Base-by-base conservation (phyloP, 2,113 vertebrate species). In the Chitala chitala region DNA sequence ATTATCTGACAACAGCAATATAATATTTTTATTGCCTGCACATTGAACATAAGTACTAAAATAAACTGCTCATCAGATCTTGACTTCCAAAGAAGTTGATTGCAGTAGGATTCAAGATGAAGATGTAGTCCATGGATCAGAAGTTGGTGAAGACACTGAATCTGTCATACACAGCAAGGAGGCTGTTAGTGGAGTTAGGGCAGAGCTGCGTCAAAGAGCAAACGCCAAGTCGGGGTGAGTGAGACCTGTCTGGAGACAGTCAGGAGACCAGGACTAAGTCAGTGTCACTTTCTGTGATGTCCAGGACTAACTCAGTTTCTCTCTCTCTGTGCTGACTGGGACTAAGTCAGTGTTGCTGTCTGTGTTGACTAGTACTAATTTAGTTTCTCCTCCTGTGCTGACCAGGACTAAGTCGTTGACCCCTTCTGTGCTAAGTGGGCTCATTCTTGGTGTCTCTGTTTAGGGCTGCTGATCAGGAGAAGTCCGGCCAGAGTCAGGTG, bases 401-500 rank as follows among this genome's bases (percentile, higher is more conserved):
- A n/a, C n/a, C n/a, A n/a, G n/a, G n/a, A n/a, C n/a, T n/a, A n/a
- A n/a, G n/a, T n/a, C n/a, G n/a, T n/a, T n/a, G n/a, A n/a, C n/a
- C n/a, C n/a, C n/a, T n/a, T n/a, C n/a, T n/a, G 29, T 53, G 46
- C 48, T 38, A 50, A 69, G 1, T 8, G 9, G 12, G 44, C 5
- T 42, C 40, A 58, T 3, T 46, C 53, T 46, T 12, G 12, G 3
- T 48, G 50, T 70, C 20, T 70, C 24, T 61, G 66, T 75, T 29
- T 46, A 89, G 87, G 7, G 64, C 77, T 3, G 8, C 6, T 0
- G 85, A 83, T 72, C 80, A 78, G 64, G 82, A 73, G 75, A 79
- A 68, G 26, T 76, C 36, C 0, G 90, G 89, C 0, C 89, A 92
- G 48, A 85, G 89, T 55, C 87, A 88, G 81, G 82, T 95, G 83